Conservation (phyloP, 2,797 vertebrate genomes). For the Florisuga fusca region DNA sequence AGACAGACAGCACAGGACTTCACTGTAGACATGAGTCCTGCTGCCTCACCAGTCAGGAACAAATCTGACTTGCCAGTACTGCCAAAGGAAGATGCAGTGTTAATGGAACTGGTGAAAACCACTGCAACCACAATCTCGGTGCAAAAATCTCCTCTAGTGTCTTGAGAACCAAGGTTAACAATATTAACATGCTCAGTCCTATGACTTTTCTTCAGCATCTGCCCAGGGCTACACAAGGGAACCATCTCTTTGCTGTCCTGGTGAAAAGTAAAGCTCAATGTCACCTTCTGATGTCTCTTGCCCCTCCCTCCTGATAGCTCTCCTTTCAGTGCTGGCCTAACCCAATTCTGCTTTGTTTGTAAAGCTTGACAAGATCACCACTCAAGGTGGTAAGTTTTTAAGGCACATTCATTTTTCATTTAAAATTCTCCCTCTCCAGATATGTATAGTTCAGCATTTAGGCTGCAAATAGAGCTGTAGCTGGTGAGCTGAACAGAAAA, state of each 20-base stretch:
- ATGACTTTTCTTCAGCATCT: not conserved
- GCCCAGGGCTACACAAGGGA: not conserved
- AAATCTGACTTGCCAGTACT: not conserved
- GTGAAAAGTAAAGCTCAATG: not conserved
- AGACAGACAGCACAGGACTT: not conserved
- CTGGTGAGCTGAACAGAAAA: constrained; percentile 20
- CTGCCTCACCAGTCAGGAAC: not conserved
- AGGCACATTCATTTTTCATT: constrained; percentile 57
- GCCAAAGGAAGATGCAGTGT: not conserved
- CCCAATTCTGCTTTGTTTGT: constrained; percentile 32
- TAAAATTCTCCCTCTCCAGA: constrained; percentile 36
- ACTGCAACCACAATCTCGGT: not conserved
- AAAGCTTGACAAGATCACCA: constrained; percentile 31
- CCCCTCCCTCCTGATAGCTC: not conserved
- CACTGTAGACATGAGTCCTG: not conserved
- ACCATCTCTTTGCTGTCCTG: not conserved
- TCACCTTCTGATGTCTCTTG: constrained; percentile 11
- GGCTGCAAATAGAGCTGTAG: constrained; percentile 38
- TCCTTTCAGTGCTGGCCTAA: not conserved
- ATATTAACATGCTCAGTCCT: not conserved
- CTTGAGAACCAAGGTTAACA: not conserved
- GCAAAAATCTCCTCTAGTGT: not conserved
- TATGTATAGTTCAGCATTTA: constrained; percentile 23
- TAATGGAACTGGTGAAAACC: not conserved
- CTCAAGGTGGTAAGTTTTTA: constrained; percentile 12